Conservation (phyloP, 2,888 invertebrate genomes). For the Parnassius glacialis region DNA sequence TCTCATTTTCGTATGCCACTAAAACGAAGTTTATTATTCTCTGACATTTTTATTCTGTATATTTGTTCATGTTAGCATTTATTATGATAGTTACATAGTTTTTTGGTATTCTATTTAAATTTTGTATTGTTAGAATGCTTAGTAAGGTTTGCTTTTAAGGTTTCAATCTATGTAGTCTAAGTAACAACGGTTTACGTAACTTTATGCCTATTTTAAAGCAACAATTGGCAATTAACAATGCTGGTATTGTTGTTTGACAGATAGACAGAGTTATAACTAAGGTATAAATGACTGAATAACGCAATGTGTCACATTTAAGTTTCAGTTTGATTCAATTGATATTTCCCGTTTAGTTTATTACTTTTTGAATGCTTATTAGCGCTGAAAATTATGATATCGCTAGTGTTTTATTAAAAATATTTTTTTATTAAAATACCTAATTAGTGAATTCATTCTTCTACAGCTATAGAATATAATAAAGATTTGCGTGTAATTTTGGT, state of each 20-base stretch:
- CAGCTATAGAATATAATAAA: no score
- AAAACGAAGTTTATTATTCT: conserved; percentile 43
- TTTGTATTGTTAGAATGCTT: conserved; percentile 61
- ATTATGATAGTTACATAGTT: conserved; percentile 3
- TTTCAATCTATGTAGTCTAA: conserved; percentile 38
- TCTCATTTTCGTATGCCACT: conserved; percentile 41
- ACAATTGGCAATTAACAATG: conserved; percentile 70
- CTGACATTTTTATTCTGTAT: conserved; percentile 39
- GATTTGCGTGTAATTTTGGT: no score
- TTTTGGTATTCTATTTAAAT: conserved; percentile 32
- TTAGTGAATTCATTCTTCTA: no score
- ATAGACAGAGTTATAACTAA: conserved; percentile 68
- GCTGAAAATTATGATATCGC: conserved; percentile 7
- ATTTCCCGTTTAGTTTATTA: conserved; percentile 24
- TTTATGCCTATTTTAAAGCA: conserved; percentile 68
- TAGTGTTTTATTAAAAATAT: not conserved
- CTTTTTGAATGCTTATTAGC: conserved; percentile 24
- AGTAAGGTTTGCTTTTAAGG: conserved; percentile 69
- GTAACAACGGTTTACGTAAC: conserved; percentile 68
- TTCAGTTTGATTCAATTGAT: conserved; percentile 58
- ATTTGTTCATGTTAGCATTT: conserved; percentile 28
- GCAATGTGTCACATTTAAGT: conserved; percentile 62
- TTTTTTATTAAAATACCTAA: no score
- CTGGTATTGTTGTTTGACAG: conserved; percentile 72
- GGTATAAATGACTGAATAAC: conserved; percentile 69